These are phyloP conservation scores for Ephydatia muelleri DNA, from an alignment of 37 sponge, comb jelly and placozoan species.

Conservation along the genomic window DNA sequence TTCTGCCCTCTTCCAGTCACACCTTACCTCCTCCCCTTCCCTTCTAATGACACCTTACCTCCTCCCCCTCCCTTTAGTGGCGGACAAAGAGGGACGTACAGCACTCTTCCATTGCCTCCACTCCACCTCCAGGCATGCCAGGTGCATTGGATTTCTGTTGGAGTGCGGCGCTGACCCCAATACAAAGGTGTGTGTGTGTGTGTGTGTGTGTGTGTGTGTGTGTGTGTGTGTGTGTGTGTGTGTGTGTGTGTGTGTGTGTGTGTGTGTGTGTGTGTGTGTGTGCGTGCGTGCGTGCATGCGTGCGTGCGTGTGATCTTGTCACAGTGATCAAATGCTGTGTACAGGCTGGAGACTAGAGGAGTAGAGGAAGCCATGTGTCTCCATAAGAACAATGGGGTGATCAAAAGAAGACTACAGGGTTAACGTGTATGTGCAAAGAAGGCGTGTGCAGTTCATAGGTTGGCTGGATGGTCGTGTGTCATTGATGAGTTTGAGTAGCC, in stretches of 20 bases:
- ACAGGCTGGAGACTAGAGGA: too few species aligned
- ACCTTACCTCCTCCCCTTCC: too few species aligned
- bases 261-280: not conserved
- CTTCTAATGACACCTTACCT: too few species aligned
- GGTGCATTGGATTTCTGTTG: slow-evolving; percentile 77
- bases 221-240: not conserved
- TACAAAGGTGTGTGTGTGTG: slow-evolving; percentile 26
- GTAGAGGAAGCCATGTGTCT: too few species aligned
- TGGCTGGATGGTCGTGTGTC: too few species aligned
- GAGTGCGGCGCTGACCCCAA: slow-evolving; percentile 78
- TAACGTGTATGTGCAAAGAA: too few species aligned
- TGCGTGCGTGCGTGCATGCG: slow-evolving; percentile 6
- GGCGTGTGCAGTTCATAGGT: too few species aligned
- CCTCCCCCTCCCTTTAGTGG: slow-evolving; percentile 31
- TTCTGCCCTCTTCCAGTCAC: too few species aligned
- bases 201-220: not conserved
- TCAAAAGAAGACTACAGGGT: too few species aligned
- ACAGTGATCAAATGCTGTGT: too few species aligned
- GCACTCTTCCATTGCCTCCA: slow-evolving; percentile 87
- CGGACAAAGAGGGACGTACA: slow-evolving; percentile 56
- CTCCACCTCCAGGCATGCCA: slow-evolving; percentile 77
- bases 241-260: not conserved
- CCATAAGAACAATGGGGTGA: too few species aligned
- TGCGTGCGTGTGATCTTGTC: slow-evolving; percentile 15
- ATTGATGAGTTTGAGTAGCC: too few species aligned